Conservation (phyloP, 2,888 invertebrate genomes). For the Gerris lacustris region DNA sequence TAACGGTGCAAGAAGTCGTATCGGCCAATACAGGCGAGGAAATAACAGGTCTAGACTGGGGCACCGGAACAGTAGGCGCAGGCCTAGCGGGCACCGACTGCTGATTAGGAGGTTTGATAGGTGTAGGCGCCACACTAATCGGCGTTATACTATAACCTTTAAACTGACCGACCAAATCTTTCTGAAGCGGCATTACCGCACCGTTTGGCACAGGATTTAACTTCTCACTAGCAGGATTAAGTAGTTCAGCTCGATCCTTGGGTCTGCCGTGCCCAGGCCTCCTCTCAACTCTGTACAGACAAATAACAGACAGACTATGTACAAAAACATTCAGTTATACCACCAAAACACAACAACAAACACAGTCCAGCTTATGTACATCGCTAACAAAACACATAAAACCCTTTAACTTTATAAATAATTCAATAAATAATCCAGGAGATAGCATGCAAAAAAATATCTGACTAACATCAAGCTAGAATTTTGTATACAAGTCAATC, state of each 20-base stretch:
- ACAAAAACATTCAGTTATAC: background rate
- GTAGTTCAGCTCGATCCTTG: conserved; percentile 10
- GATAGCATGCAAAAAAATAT: no score
- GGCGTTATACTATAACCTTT: conserved; percentile 71
- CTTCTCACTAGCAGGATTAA: background rate
- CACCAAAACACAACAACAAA: no score
- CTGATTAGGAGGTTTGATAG: background rate
- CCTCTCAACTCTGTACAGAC: conserved; percentile 27
- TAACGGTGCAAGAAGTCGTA: conserved; percentile 61
- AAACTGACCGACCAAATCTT: conserved; percentile 71
- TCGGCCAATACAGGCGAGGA: conserved; percentile 69
- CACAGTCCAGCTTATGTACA: no score
- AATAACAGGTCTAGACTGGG: conserved; percentile 51
- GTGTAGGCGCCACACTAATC: conserved; percentile 34
- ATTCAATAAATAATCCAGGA: no score
- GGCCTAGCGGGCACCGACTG: background rate
- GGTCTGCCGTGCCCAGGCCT: conserved; percentile 22
- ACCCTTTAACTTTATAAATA: no score
- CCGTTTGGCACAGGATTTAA: background rate
- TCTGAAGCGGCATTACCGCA: conserved; percentile 26
- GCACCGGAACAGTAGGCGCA: background rate
- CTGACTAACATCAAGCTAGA: no score
- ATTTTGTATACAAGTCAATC: no score
- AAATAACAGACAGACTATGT: conserved; percentile 11
- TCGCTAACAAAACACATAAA: no score